phyloP scores from a whole-genome alignment of 1,140 invertebrate genomes.

The Temnothorax longispinosus region DNA sequence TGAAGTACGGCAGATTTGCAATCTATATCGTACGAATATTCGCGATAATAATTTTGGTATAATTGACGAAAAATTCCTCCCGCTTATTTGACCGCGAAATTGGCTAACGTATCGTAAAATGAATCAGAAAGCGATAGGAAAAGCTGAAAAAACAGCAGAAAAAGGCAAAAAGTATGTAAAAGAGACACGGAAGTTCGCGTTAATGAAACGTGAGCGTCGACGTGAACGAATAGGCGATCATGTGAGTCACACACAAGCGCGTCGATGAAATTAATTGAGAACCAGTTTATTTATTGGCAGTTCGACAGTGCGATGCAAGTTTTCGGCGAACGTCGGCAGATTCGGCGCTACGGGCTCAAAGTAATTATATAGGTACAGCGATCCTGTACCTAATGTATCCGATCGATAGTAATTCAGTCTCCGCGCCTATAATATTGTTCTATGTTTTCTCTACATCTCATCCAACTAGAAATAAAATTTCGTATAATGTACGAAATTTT shows the following conservation, averaged over 20 bases:
- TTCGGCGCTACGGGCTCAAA: conserved; percentile 32
- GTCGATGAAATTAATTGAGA: conserved; percentile 74
- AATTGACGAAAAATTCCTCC: neutral
- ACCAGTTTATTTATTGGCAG: conserved; percentile 74
- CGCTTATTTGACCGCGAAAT: neutral
- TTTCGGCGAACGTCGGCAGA: conserved; percentile 68
- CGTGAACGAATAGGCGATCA: conserved; percentile 51
- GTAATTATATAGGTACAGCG: conserved; percentile 79
- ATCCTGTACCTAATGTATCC: too few species aligned
- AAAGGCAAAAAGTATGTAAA: neutral
- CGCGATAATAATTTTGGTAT: neutral
- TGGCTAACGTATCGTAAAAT: neutral
- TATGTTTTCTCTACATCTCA: neutral
- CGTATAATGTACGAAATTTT: neutral
- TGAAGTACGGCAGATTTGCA: neutral
- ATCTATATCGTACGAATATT: neutral
- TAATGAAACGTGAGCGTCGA: conserved; percentile 45
- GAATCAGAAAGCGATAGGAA: neutral
- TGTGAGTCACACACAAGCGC: conserved; percentile 23
- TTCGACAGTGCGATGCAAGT: conserved; percentile 47
- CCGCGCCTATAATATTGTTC: neutral
- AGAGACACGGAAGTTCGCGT: neutral
- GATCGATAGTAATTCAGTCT: conserved; percentile 80
- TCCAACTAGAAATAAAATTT: neutral
- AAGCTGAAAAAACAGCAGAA: neutral